These are phyloP conservation scores for Panthera uncia DNA, from an alignment of 2,113 vertebrate species.

Conservation along the genomic window DNA sequence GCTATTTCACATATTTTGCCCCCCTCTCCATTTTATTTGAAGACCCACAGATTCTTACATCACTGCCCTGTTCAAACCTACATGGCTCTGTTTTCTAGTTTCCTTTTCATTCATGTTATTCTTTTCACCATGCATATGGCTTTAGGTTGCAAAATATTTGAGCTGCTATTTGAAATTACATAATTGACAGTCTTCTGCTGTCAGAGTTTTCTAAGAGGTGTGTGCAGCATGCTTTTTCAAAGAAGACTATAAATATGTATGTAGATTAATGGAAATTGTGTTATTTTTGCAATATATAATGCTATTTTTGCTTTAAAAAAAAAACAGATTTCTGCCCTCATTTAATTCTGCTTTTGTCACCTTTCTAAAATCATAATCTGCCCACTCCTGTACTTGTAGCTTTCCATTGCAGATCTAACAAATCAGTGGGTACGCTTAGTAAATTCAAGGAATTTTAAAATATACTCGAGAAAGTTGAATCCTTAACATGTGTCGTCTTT, in stretches of 20 bases:
- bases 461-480: constrained; percentile 3
- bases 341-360: constrained; percentile 74
- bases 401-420: constrained; percentile 73
- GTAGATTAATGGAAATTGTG: constrained; percentile 73
- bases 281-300: constrained; percentile 68
- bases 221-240: constrained; percentile 51
- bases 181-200: constrained; percentile 59
- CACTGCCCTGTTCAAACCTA: neutral
- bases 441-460: constrained; percentile 60
- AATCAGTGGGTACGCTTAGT: constrained; percentile 59
- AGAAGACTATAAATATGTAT: constrained; percentile 70
- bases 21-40: neutral
- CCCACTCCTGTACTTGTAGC: constrained; percentile 66
- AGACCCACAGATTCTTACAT: neutral
- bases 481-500: neutral
- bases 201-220: constrained; percentile 60
- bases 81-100: neutral
- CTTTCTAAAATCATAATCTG: constrained; percentile 71
- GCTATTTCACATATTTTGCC: neutral
- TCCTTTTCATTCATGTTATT: constrained; percentile 57
- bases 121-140: neutral
- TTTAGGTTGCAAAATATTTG: constrained; percentile 42
- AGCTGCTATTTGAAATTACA: constrained; percentile 52
- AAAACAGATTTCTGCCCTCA: constrained; percentile 62
- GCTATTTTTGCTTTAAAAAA: constrained; percentile 60